These are phyloP conservation scores for Ophion ventricosus DNA, from an alignment of 2,888 invertebrate species.

Conservation along the genomic window DNA sequence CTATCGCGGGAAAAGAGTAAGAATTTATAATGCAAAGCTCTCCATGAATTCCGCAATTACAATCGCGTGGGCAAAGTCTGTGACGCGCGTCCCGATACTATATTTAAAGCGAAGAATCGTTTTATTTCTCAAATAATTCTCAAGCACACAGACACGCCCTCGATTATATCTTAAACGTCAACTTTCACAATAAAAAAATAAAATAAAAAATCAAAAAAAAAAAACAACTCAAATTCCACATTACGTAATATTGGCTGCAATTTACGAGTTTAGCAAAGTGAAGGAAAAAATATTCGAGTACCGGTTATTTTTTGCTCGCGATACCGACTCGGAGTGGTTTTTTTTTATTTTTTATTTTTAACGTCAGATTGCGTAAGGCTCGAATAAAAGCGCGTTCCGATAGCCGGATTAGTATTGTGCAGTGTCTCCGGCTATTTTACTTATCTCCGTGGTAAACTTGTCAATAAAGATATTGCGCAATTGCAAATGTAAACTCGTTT, in stretches of 20 bases:
- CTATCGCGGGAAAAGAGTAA: background rate
- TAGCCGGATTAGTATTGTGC: background rate
- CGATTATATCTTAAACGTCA: background rate
- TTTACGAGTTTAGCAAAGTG: background rate
- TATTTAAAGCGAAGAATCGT: conserved; percentile 42
- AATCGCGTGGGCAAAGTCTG: conserved; percentile 38
- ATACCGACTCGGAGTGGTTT: background rate
- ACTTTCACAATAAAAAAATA: conserved; percentile 16
- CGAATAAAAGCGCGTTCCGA: background rate
- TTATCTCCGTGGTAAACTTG: background rate
- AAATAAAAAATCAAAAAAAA: background rate
- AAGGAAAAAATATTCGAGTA: background rate
- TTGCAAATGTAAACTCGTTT: background rate
- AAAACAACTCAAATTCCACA: background rate
- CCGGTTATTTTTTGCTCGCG: background rate
- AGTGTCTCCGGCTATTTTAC: background rate
- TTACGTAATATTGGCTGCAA: background rate
- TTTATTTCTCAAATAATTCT: background rate
- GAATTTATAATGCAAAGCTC: background rate
- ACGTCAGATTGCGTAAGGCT: background rate
- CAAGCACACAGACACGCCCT: background rate
- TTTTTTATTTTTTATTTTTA: background rate
- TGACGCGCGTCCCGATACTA: conserved; percentile 31
- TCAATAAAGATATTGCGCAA: background rate
- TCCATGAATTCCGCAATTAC: conserved; percentile 19